Conservation (phyloP, 2,113 vertebrate species). For the Menidia beryllina region DNA sequence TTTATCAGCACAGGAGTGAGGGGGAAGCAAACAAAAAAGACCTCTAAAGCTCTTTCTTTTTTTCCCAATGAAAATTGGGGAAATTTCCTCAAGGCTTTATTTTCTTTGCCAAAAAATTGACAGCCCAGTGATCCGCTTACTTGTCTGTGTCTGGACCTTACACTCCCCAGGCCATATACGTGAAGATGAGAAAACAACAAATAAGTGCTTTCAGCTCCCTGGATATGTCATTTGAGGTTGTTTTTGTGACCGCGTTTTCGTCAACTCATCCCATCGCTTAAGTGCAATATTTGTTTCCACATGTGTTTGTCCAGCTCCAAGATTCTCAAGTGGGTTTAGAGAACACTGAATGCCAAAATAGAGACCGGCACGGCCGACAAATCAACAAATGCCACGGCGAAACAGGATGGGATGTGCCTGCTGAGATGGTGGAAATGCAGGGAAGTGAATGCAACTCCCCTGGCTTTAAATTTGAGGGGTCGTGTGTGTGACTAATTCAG, state of each 20-base stretch:
- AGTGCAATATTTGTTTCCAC: slow-evolving; percentile 9
- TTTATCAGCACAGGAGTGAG: neutral
- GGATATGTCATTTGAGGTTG: slow-evolving; percentile 10
- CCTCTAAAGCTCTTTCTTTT: neutral
- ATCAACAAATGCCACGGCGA: slow-evolving; percentile 56
- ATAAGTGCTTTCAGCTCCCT: slow-evolving; percentile 14
- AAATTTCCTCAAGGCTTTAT: neutral
- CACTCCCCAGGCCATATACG: neutral
- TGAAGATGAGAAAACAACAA: neutral
- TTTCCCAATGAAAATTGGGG: neutral
- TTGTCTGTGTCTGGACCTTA: neutral
- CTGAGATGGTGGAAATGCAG: slow-evolving; percentile 26
- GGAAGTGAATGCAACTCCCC: slow-evolving; percentile 42
- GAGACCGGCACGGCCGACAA: slow-evolving; percentile 42
- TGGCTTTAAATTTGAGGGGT: slow-evolving; percentile 41
- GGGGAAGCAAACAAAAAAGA: no score
- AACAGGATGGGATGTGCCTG: slow-evolving; percentile 23
- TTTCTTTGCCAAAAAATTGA: no score
- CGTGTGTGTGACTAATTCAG: slow-evolving; percentile 39
- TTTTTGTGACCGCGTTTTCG: slow-evolving; percentile 24
- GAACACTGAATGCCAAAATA: slow-evolving; percentile 24
- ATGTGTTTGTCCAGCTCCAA: slow-evolving; percentile 16
- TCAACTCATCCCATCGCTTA: slow-evolving; percentile 14
- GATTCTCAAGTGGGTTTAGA: slow-evolving; percentile 50
- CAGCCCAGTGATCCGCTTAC: neutral